These are phyloP conservation scores for Athetis lepigone DNA, from an alignment of 2,888 invertebrate genomes.

Conservation along the genomic window DNA sequence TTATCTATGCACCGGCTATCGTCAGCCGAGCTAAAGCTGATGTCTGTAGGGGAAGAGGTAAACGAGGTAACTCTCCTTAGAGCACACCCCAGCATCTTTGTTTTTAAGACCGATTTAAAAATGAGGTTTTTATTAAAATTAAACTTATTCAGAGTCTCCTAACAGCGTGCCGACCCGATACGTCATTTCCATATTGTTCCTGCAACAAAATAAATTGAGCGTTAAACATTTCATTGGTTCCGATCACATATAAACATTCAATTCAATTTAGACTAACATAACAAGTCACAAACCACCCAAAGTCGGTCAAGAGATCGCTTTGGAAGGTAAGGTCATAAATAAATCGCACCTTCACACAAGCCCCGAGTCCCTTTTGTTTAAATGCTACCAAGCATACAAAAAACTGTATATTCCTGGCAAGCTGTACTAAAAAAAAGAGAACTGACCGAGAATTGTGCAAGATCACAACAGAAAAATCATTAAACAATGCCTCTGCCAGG, in stretches of 20 bases:
- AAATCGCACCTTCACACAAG: slow-evolving; percentile 89
- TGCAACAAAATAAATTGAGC: slow-evolving; percentile 84
- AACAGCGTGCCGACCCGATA: slow-evolving; percentile 68
- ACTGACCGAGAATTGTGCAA: slow-evolving; percentile 87
- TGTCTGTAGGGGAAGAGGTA: slow-evolving; percentile 74
- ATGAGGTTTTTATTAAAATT: slow-evolving; percentile 70
- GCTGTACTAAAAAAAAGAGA: slow-evolving; percentile 76
- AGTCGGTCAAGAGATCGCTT: slow-evolving; percentile 84
- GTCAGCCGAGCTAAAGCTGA: slow-evolving; percentile 85
- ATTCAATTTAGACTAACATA: slow-evolving; percentile 69
- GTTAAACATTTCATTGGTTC: slow-evolving; percentile 74
- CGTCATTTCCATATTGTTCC: slow-evolving; percentile 85
- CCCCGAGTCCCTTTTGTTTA: slow-evolving; percentile 87
- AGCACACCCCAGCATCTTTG: slow-evolving; percentile 90
- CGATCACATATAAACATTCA: slow-evolving; percentile 70
- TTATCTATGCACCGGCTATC: slow-evolving; percentile 90
- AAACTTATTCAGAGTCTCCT: slow-evolving; percentile 70
- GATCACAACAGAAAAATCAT: slow-evolving; percentile 89
- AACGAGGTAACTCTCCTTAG: slow-evolving; percentile 83
- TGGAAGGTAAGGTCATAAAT: slow-evolving; percentile 87
- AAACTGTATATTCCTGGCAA: slow-evolving; percentile 85
- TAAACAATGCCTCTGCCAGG: slow-evolving; percentile 89
- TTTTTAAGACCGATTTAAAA: slow-evolving; percentile 77
- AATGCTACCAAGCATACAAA: slow-evolving; percentile 89
- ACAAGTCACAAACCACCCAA: slow-evolving; percentile 80